These are phyloP conservation scores for Neodiprion pinetum DNA, from an alignment of 1,140 invertebrate genomes.

Conservation along the genomic window DNA sequence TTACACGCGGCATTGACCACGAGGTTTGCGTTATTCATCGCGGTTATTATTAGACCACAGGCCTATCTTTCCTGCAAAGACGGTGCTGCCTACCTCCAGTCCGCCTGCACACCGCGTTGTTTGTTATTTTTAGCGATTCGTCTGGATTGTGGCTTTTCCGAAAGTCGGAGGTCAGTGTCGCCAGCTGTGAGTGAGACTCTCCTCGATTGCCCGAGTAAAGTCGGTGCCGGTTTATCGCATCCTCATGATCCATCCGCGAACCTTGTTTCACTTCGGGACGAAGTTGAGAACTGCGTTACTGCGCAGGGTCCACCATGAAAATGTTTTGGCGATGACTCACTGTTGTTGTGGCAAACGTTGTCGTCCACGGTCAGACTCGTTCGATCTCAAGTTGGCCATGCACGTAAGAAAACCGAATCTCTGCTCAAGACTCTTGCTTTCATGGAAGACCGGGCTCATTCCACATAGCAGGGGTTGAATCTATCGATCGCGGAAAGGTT, in stretches of 20 bases:
- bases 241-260: neutral
- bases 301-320: neutral
- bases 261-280: neutral
- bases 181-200: too few relatives aligned
- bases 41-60: neutral
- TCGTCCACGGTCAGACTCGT: neutral
- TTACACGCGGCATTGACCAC: neutral
- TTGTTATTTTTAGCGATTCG: too few relatives aligned
- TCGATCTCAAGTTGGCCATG: neutral
- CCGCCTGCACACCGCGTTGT: too few relatives aligned
- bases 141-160: too few relatives aligned
- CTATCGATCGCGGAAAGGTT: neutral
- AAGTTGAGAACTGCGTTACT: neutral
- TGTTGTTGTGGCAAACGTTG: neutral
- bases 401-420: neutral
- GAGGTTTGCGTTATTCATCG: neutral
- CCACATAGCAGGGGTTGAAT: neutral
- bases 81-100: too few relatives aligned
- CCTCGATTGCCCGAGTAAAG: neutral
- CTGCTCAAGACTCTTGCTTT: neutral
- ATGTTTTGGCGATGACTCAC: slow-evolving; percentile 1
- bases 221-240: neutral
- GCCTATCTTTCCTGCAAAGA: too few relatives aligned
- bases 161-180: too few relatives aligned
- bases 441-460: neutral